Percentiles rank a stretch among this genome's conserved stretches.
Conservation (phyloP, 2,113 vertebrate species). For the Clarias macrocephalus region DNA sequence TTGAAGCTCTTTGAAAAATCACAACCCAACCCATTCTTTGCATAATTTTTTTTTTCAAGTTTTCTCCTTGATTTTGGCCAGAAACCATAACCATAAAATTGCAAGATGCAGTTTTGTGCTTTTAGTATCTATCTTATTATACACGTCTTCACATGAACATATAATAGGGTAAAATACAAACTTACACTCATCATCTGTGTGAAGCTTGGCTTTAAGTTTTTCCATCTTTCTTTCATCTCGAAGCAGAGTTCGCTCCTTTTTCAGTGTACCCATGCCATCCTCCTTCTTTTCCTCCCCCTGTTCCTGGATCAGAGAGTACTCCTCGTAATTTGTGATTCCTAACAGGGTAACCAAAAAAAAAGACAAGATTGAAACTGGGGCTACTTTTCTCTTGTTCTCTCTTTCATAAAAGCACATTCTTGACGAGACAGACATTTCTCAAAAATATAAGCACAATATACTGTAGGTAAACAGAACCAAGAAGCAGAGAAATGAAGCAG, state of each 20-base stretch:
- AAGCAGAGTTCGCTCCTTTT: conserved; percentile 89
- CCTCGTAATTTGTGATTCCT: conserved; percentile 99
- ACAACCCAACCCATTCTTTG: neutral
- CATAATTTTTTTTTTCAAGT: too few relatives aligned
- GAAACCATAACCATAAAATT: neutral
- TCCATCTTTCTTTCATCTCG: conserved; percentile 98
- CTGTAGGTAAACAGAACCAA: too few relatives aligned
- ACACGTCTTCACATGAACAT: neutral
- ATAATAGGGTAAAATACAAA: conserved; percentile 35
- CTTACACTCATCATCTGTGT: conserved; percentile 97
- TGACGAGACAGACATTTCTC: neutral
- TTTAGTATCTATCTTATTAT: neutral
- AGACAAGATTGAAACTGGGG: neutral
- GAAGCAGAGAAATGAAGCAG: conserved; percentile 58
- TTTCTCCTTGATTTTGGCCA: neutral
- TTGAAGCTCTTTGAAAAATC: neutral
- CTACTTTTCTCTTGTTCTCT: neutral
- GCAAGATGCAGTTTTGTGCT: neutral
- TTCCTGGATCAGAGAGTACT: conserved; percentile 97
- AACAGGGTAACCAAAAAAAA: conserved; percentile 48
- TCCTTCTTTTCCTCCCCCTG: conserved; percentile 90
- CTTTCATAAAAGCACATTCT: neutral
- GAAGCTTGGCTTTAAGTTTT: conserved; percentile 98
- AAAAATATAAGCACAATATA: neutral
- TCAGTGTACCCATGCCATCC: conserved; percentile 88